phyloP scores from a whole-genome alignment of 2,797 vertebrate species.

The Nyctalus aviator region DNA sequence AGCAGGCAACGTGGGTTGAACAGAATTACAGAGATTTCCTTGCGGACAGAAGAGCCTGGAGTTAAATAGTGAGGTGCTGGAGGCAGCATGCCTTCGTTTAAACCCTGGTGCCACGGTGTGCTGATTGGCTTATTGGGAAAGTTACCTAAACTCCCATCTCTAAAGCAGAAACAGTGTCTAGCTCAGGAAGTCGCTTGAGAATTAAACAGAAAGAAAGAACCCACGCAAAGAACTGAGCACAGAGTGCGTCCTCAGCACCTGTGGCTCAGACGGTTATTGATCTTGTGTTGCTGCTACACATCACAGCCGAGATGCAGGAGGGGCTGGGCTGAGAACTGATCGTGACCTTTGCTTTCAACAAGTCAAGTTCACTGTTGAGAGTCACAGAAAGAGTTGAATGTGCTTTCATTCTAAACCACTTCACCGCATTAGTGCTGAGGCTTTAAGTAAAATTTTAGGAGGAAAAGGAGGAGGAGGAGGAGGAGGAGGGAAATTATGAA shows the following conservation, averaged over 20 bases:
- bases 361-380: constrained; percentile 24
- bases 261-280: neutral
- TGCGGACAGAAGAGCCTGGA: neutral
- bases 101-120: neutral
- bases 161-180: neutral
- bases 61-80: neutral
- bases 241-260: neutral
- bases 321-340: neutral
- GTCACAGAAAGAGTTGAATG: neutral
- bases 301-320: neutral
- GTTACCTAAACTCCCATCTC: neutral
- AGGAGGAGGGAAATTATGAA: too few species aligned
- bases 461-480: too few species aligned
- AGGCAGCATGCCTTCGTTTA: neutral
- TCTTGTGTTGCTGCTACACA: neutral
- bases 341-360: neutral
- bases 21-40: neutral
- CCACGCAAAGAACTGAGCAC: neutral
- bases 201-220: neutral
- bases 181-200: neutral
- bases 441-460: neutral
- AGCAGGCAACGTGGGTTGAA: neutral
- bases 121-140: neutral
- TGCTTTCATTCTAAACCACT: constrained; percentile 5
- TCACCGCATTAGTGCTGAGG: neutral